A percentile compares a stretch with the other conserved stretches of the same genome.
Evolutionary conservation across 1,140 invertebrate genomes (phyloP).

Genomic region (Eupeodes corollae): DNA sequence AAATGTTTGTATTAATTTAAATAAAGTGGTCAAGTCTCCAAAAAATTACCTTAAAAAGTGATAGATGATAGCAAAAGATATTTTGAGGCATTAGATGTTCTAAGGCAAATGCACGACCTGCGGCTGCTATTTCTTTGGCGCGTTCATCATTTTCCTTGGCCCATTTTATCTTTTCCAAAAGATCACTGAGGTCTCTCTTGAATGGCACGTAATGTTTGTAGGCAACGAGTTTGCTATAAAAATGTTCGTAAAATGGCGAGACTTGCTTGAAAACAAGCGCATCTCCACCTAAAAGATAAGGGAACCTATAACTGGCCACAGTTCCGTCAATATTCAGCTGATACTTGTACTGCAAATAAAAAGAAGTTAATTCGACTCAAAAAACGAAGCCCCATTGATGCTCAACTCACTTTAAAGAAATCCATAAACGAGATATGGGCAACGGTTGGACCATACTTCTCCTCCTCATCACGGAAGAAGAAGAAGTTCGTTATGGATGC

Average conservation of each 20-base stretch:
- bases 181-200: constrained; percentile 64
- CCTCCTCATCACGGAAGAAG: constrained; percentile 79
- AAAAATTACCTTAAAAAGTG: constrained; percentile 56
- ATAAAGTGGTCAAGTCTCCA: background rate
- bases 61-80: constrained; percentile 81
- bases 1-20: constrained; percentile 1
- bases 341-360: constrained; percentile 79
- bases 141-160: constrained; percentile 64
- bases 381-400: background rate
- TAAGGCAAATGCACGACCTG: constrained; percentile 61
- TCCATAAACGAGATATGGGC: constrained; percentile 84
- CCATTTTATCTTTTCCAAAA: constrained; percentile 71
- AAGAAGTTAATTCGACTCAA: background rate
- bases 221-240: constrained; percentile 67
- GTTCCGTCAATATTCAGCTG: constrained; percentile 91
- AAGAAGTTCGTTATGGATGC: constrained; percentile 93
- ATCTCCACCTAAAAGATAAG: constrained; percentile 79
- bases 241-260: constrained; percentile 89
- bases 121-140: constrained; percentile 56
- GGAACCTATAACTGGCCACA: constrained; percentile 89
- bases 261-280: constrained; percentile 85
- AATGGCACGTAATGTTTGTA: constrained; percentile 77
- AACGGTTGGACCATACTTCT: constrained; percentile 73
- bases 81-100: constrained; percentile 72
- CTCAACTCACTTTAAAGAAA: constrained; percentile 78